Base-by-base conservation (phyloP, 2,113 vertebrate genomes). In the Nematolebias whitei region DNA sequence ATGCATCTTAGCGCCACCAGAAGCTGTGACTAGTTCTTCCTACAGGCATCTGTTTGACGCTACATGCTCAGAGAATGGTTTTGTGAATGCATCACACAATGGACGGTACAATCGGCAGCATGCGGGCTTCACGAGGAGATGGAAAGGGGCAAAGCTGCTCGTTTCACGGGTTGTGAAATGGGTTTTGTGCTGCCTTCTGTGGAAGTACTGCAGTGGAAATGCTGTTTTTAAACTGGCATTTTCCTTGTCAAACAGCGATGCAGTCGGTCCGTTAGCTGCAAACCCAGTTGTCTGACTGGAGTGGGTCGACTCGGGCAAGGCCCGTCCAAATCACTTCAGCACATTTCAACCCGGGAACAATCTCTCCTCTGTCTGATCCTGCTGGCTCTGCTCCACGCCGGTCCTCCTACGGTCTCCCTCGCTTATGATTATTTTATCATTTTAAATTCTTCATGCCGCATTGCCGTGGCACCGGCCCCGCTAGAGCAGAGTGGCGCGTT, bases 381-480 rank as follows among this genome's bases (percentile, higher is more conserved):
- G 43, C 29, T 85, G 81, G 87, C 87, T 18, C 32, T 16, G 2
- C 64, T 87, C 87, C 86, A 88, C 64, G 55, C 49, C 63, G 52
- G 32, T 75, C 83, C 80, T 78, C 87, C 81, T 77, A 83, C 69
- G 44, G 50, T 57, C 82, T 64, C 74, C 53, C 67, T 72, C 64
- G 50, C 84, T 76, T 87, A 77, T 91, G 80, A 92, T 89, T 89
- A 90, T 92, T 92, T 89, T 72, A 90, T 90, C 68, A 35, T 84
- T 87, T 89, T 89, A 70, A 91, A 92, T 90, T 87, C 85, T 91
- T 89, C 60, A 91, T 85, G 87, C 83, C 59, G 82, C 71, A 74
- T 78, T 38, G 84, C 74, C 24, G 66, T 83, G 74, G 76, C 82
- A 75, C 22, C 56, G 39, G 69, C 78, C 78, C 77, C 76, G 76